These are phyloP conservation scores for Rhipidura dahli DNA, from an alignment of 2,113 vertebrate genomes.

Conservation along the genomic window DNA sequence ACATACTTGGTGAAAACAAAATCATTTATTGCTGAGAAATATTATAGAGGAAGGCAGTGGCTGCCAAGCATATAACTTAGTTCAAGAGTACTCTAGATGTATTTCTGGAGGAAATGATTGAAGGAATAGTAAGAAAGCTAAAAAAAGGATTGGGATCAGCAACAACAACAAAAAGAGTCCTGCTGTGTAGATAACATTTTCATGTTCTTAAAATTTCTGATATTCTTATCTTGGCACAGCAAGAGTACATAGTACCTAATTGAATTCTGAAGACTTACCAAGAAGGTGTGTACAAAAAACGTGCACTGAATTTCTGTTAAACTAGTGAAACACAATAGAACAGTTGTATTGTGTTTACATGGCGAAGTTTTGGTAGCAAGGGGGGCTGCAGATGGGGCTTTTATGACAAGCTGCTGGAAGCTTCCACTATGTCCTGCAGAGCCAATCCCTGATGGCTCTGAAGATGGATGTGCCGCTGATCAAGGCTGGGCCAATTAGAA, in stretches of 20 bases:
- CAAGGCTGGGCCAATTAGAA: neutral
- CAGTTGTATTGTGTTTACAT: neutral
- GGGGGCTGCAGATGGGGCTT: too few relatives aligned
- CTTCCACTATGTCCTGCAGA: accelerated
- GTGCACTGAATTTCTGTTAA: neutral
- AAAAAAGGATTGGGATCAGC: neutral
- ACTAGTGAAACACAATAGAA: neutral
- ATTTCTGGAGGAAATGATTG: neutral
- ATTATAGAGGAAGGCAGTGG: neutral
- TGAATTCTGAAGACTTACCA: slow-evolving; percentile 1
- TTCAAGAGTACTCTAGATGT: neutral
- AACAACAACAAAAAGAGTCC: neutral
- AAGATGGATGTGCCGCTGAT: accelerated
- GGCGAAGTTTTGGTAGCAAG: neutral
- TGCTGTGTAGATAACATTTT: slow-evolving; percentile 5
- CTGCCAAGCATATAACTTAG: neutral
- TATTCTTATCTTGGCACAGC: slow-evolving; percentile 33
- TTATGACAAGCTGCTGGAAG: neutral
- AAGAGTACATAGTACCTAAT: neutral
- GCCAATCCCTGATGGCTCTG: neutral
- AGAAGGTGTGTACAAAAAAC: neutral
- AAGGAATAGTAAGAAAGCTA: neutral
- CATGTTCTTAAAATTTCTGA: neutral
- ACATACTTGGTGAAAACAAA: neutral
- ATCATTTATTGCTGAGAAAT: neutral